A percentile compares a stretch with the other conserved stretches of the same genome.
Evolutionary conservation across 2,113 vertebrate genomes (phyloP).

Genomic region (Archocentrus centrarchus): DNA sequence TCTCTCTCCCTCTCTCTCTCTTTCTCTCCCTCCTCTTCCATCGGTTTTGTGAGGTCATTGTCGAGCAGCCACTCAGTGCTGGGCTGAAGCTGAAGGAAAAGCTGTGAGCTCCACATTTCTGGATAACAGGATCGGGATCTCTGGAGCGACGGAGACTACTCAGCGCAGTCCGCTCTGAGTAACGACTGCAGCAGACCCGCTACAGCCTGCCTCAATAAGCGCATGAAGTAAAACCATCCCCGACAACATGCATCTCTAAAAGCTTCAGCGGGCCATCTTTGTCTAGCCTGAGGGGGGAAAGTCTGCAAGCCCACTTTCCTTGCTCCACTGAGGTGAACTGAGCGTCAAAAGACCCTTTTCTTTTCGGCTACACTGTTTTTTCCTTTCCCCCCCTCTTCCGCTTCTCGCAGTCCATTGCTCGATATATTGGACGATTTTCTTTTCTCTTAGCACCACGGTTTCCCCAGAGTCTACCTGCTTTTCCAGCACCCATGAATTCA

Average conservation of each 20-base stretch:
- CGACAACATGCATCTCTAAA: conserved; percentile 59
- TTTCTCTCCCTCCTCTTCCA: conserved; percentile 11
- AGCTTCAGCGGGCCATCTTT: conserved; percentile 19
- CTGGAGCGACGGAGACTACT: conserved; percentile 32
- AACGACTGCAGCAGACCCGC: conserved; percentile 34
- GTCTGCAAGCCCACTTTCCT: conserved; percentile 72
- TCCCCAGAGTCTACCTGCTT: conserved; percentile 42
- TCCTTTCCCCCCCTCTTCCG: conserved; percentile 2
- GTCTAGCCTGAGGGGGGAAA: conserved; percentile 44
- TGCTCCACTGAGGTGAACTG: conserved; percentile 43
- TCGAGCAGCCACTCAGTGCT: conserved; percentile 46
- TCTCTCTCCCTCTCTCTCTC: conserved; percentile 19
- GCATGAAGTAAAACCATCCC: conserved; percentile 42
- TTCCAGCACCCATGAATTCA: conserved; percentile 82
- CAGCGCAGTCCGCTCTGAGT: conserved; percentile 41
- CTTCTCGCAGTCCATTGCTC: conserved; percentile 15
- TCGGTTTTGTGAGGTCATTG: conserved; percentile 35
- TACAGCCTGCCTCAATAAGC: conserved; percentile 22
- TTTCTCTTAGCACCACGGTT: conserved; percentile 18
- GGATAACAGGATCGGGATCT: conserved; percentile 38
- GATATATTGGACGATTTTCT: conserved; percentile 2
- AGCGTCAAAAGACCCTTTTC: conserved; percentile 25
- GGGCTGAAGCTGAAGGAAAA: conserved; percentile 56
- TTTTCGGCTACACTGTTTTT: not conserved
- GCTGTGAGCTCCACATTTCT: conserved; percentile 45